These are phyloP conservation scores for Onthophagus sagittarius DNA, from an alignment of 2,888 invertebrate species.

Conservation along the genomic window DNA sequence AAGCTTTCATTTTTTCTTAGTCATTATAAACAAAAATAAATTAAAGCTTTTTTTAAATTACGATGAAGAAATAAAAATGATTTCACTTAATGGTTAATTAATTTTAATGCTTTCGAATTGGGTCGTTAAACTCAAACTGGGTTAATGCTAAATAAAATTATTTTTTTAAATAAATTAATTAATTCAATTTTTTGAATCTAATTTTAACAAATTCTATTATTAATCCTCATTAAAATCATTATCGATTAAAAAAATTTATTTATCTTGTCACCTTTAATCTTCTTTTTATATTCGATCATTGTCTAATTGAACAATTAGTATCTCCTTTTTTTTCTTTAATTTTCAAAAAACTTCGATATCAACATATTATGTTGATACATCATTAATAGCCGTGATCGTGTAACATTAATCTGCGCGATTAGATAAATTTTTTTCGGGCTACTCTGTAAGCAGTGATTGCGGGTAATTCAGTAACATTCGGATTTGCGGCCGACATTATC, in stretches of 20 bases:
- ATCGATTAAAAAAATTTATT: neutral
- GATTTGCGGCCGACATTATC: slow-evolving; percentile 19
- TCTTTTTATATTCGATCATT: neutral
- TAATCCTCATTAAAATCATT: neutral
- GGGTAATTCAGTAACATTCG: slow-evolving; percentile 16
- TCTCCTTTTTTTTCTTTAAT: neutral
- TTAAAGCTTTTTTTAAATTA: too few species aligned
- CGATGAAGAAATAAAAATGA: neutral
- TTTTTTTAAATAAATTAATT: neutral
- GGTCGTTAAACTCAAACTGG: neutral
- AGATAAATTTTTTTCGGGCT: slow-evolving; percentile 19
- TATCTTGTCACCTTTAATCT: neutral
- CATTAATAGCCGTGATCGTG: slow-evolving; percentile 18
- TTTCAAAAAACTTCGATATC: neutral
- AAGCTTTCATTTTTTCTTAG: too few species aligned
- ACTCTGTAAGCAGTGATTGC: slow-evolving; percentile 5
- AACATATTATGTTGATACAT: slow-evolving; percentile 17
- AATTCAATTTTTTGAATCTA: neutral
- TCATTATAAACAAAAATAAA: too few species aligned
- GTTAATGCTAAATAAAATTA: neutral
- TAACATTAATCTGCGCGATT: slow-evolving; percentile 24
- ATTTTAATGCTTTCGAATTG: neutral
- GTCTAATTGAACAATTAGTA: neutral
- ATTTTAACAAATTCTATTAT: neutral
- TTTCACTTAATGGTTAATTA: neutral